Evolutionary conservation across 2,113 vertebrate genomes (phyloP).

Genomic region (Cynopterus brachyotis): DNA sequence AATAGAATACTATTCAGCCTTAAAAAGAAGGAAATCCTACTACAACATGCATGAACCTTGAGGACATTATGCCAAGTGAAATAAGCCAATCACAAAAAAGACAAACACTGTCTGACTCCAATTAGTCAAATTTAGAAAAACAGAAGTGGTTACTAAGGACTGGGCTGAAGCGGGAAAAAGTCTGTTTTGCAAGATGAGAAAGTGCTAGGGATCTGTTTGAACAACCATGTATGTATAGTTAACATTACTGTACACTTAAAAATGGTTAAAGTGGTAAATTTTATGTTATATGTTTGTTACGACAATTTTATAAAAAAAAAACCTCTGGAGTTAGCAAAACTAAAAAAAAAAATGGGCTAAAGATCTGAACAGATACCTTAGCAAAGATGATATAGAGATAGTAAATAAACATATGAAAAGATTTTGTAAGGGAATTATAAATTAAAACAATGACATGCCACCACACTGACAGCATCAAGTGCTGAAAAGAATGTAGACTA

Average conservation of each 20-base stretch:
- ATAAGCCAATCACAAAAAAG: constrained; percentile 10
- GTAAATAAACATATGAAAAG: neutral
- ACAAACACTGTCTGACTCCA: neutral
- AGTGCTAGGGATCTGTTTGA: neutral
- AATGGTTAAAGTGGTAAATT: neutral
- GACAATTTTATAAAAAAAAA: neutral
- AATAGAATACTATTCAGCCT: neutral
- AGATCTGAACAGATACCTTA: neutral
- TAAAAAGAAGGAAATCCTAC: neutral
- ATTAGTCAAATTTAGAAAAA: neutral
- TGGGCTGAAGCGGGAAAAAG: neutral
- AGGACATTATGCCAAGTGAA: neutral
- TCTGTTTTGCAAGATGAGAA: neutral
- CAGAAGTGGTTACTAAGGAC: neutral
- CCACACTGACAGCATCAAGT: neutral
- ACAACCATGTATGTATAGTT: neutral
- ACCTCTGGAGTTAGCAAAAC: neutral
- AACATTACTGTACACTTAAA: neutral
- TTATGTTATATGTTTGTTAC: neutral
- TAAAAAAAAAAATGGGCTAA: neutral
- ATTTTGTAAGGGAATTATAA: neutral
- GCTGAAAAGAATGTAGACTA: neutral
- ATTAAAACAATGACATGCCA: neutral
- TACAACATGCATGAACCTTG: neutral
- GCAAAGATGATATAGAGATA: neutral